Evolutionary conservation across 1,140 invertebrate species (phyloP), one percentile per base, ranked within the genome.

Genomic region (Pissodes strobi): DNA sequence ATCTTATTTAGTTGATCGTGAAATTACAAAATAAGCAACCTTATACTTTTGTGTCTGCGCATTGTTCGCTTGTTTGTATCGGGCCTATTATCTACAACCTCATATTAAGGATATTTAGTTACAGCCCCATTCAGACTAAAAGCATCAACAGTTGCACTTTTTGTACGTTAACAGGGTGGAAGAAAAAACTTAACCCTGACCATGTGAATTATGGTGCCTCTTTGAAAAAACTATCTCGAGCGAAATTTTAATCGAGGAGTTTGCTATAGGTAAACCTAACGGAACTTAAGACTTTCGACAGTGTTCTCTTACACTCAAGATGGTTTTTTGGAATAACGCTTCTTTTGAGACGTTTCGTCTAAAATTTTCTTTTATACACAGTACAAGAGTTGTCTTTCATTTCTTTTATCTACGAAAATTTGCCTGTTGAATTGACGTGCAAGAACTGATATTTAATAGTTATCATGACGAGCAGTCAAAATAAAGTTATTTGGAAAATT

Each of bases 11-110:
- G 67, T 69, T 71, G 69, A 68, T 71, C 64, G 67, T 69, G 46
- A 71, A 71, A 71, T 65, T 66, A 65, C 67, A 67, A 69, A 69
- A 71, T 69, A 69, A 71, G 69, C 67, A 71, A 71, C 67, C 58
- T 60, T 69, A 71, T 71, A 71, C 69, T 71, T 71, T 68, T 69
- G 67, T 71, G 43, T 63, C 55, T 45, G 10, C 9, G 21, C 34
- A 69, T 69, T 69, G 67, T 69, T 65, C 48, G 43, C 23, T 65
- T 69, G 64, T 69, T 69, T 69, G 64, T 66, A 62, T 66, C 59
- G 41, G 57, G 30, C 57, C 64, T 65, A 71, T 71, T 71, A 71
- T 69, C 67, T 67, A 59, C 58, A 62, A 66, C 63, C 66, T 56
- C 56, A 59, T 48, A 65, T 65, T 65, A 66, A 37, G 25, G 63